These are phyloP conservation scores for Lycophotia porphyrea DNA, from an alignment of 2,888 invertebrate genomes.

Conservation along the genomic window DNA sequence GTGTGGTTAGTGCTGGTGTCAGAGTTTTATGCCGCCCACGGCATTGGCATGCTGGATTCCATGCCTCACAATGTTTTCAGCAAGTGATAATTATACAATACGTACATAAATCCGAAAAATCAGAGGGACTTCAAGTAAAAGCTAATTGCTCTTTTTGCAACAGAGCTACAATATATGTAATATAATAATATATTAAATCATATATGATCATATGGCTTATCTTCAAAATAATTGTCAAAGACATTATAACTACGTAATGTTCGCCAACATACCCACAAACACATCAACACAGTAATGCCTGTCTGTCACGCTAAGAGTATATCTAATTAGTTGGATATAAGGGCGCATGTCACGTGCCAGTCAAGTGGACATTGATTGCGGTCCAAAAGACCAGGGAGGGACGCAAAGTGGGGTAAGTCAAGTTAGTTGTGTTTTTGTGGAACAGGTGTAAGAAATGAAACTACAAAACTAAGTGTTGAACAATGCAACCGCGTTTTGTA, in stretches of 20 bases:
- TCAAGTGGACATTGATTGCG: slow-evolving; percentile 88
- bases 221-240: neutral
- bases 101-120: too few relatives aligned
- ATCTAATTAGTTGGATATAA: slow-evolving; percentile 80
- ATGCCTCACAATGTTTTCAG: too few relatives aligned
- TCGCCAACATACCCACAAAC: slow-evolving; percentile 20
- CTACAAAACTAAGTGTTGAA: neutral
- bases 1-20: too few relatives aligned
- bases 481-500: neutral
- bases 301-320: slow-evolving; percentile 69
- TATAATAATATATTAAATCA: neutral
- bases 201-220: neutral
- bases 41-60: too few relatives aligned
- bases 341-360: slow-evolving; percentile 83
- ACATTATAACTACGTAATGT: slow-evolving; percentile 9
- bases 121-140: too few relatives aligned
- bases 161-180: neutral
- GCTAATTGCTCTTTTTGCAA: neutral
- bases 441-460: slow-evolving; percentile 22
- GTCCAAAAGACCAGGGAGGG: slow-evolving; percentile 70
- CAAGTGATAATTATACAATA: too few relatives aligned
- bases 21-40: too few relatives aligned
- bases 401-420: slow-evolving; percentile 54
- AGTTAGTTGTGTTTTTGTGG: slow-evolving; percentile 47
- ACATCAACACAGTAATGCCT: slow-evolving; percentile 54